Percentiles rank a stretch among this genome's conserved stretches.
phyloP scores from a whole-genome alignment of 2,888 invertebrate species.

The Tortricodes alternella region DNA sequence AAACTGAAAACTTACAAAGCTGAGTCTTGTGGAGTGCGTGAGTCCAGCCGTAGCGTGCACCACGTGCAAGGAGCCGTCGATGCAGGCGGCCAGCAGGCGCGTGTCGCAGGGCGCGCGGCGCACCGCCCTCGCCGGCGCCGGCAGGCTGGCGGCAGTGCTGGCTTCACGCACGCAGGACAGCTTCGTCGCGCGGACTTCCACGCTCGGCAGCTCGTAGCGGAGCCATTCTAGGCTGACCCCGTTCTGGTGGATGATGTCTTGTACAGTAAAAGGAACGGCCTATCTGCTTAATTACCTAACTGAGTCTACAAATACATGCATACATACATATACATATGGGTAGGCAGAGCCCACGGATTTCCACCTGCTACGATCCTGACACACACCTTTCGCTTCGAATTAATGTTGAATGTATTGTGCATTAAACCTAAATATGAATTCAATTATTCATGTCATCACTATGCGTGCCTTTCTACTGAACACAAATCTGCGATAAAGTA shows the following conservation, averaged over 20 bases:
- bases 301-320: too few relatives aligned
- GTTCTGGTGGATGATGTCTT: constrained; percentile 53
- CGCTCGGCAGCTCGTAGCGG: constrained; percentile 86
- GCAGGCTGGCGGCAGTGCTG: constrained; percentile 78
- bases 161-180: constrained; percentile 76
- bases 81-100: constrained; percentile 90
- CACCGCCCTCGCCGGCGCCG: constrained; percentile 65
- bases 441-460: too few relatives aligned
- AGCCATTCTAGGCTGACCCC: constrained; percentile 84
- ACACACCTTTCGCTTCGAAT: too few relatives aligned
- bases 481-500: too few relatives aligned
- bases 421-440: too few relatives aligned
- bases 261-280: too few relatives aligned
- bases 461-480: too few relatives aligned
- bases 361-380: too few relatives aligned
- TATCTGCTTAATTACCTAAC: too few relatives aligned
- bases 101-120: constrained; percentile 84
- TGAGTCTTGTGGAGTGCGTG: constrained; percentile 88
- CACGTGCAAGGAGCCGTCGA: constrained; percentile 91
- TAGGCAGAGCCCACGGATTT: too few relatives aligned
- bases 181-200: constrained; percentile 82
- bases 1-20: constrained; percentile 85
- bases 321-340: too few relatives aligned
- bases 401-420: too few relatives aligned
- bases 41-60: constrained; percentile 89